Evolutionary conservation across 1,140 invertebrate species (phyloP), one percentile per base, ranked within the genome.

Genomic region (Druon quercuslanigerum): DNA sequence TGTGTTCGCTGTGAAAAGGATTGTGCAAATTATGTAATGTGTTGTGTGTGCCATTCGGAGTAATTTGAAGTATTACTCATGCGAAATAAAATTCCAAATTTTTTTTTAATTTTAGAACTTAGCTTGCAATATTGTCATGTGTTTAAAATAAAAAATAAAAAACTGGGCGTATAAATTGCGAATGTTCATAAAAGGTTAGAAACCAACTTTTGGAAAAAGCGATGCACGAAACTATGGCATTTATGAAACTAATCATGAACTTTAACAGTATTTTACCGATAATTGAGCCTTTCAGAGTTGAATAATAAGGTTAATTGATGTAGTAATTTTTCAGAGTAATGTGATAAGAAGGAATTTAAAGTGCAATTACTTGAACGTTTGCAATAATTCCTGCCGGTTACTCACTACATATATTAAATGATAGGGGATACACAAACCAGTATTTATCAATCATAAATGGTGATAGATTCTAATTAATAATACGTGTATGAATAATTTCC

Each of bases 221-320:
- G 25, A 46, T 46, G 8, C 40, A 46, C 40, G n/a, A 66, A 13
- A 46, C 40, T 66, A 66, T 40, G 25, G 8, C n/a, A 66, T 66
- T 40, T 66, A 66, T 25, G n/a, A 66, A 66, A 66, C n/a, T 66
- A 66, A 16, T 16, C 60, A 40, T 66, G 60, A 66, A 66, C 60
- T 66, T 66, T 66, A n/a, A 66, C 3, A 66, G 60, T 40, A 66
- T 46, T 66, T 66, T 33, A 25, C 33, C 60, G 60, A 66, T 66
- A 66, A 66, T 46, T 66, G 25, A 66, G 60, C n/a, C 33, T 66
- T 66, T 66, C 60, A 40, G 25, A 46, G 14, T 33, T 66, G 60
- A n/a, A 66, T 25, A 46, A 46, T 66, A 66, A 66, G 60, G 60
- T 66, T 66, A 66, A 66, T 66, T 66, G 60, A 66, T 66, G 60